Conservation (phyloP, 1,140 invertebrate genomes). For the Nautilus pompilius region DNA sequence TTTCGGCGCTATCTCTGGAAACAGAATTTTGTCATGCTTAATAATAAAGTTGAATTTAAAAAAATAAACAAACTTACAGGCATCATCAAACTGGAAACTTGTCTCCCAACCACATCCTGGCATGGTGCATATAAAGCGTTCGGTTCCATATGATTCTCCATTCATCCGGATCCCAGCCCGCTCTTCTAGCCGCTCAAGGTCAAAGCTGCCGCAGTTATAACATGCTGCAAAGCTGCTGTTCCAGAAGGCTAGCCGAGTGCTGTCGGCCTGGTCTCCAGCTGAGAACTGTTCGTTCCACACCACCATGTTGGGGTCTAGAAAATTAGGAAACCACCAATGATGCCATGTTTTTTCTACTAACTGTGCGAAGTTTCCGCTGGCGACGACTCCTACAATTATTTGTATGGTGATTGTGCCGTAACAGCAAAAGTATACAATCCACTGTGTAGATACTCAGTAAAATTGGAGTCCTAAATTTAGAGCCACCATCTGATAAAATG, state of each 20-base stretch:
- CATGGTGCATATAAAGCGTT: conserved; percentile 17
- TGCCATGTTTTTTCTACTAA: too few relatives aligned
- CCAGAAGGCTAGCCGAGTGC: conserved; percentile 15
- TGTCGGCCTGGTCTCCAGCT: conserved; percentile 14
- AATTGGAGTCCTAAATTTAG: too few relatives aligned
- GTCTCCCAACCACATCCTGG: conserved; percentile 19
- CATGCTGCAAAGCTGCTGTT: conserved; percentile 19
- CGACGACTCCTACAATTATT: too few relatives aligned
- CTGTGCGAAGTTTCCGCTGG: too few relatives aligned
- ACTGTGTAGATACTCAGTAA: too few relatives aligned
- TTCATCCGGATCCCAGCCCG: conserved; percentile 17
- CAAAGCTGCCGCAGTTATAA: conserved; percentile 11
- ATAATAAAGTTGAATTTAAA: too few relatives aligned
- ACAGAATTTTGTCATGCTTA: too few relatives aligned
- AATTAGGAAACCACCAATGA: not conserved
- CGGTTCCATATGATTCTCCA: conserved; percentile 19
- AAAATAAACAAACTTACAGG: too few relatives aligned
- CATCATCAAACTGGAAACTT: conserved; percentile 18
- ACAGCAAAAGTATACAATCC: too few relatives aligned
- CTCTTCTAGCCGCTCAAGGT: conserved; percentile 17
- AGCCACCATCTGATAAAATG: too few relatives aligned
- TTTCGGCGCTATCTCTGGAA: too few relatives aligned
- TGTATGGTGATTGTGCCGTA: too few relatives aligned
- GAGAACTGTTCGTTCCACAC: conserved; percentile 17
- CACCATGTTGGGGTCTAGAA: conserved; percentile 19